Base-by-base conservation (phyloP, 2,113 vertebrate genomes). In the Manacus vitellinus region DNA sequence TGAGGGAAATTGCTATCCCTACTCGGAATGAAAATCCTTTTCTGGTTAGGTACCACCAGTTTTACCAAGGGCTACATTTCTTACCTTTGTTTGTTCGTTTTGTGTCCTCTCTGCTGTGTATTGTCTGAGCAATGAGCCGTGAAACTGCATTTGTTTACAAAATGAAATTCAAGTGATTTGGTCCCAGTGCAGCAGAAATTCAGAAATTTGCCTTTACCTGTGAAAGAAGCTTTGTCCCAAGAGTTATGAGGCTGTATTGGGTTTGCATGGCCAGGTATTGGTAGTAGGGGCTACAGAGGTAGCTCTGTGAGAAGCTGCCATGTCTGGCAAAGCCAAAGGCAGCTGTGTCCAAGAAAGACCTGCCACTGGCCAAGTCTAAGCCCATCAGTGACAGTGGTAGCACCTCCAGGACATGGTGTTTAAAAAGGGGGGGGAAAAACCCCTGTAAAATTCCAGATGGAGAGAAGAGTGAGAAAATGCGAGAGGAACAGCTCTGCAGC, bases 131-230 rank as follows among this genome's bases (percentile, higher is more conserved):
- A 92, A 91, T 24, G 61, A 95, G 49, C 80, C 78, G 61, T 91
- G 94, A 91, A 95, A 87, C 52, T 37, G 49, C 39, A 27, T 92
- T 95, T 87, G 56, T 67, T 90, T 61, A 51, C 59, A 66, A 70
- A 88, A 86, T 31, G 22, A 84, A 92, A 76, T 67, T 73, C 44
- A 80, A 80, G 43, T 20, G 43, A 58, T 84, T 89, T 97, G 21
- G 43, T 71, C 43, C 55, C 79, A 56, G 4, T 37, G 68, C 51
- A 90, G 58, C 41, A 88, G 62, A 93, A 94, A 83, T 68, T 71
- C 62, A 89, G 77, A 75, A 31, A 43, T 88, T 94, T 78, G 17
- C 28, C 41, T 85, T 85, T 82, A 72, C 28, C 56, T 75, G 37
- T 12, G n/a, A 78, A 88, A 58, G 43, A 72, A 46, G 17, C 6